Evolutionary conservation across 2,888 invertebrate species (phyloP), one percentile per base, ranked within the genome.

Genomic region (Icerya purchasi): DNA sequence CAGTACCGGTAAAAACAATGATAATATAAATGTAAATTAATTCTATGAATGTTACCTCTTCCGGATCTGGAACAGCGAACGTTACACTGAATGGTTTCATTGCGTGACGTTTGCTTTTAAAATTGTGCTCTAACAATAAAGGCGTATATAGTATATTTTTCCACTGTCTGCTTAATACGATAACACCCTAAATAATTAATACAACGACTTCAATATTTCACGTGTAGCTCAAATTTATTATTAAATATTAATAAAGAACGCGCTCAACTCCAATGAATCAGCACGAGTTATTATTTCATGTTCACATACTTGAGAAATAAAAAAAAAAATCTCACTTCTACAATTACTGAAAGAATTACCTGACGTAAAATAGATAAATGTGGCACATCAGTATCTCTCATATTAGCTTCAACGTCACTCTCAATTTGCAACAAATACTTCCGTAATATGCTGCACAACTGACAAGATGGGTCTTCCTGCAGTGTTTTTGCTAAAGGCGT

Each of bases 141-240:
- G 96, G 94, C 65, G 93, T 93, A 71, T 94, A 93, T 21, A 96
- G 74, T 2, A 90, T 86, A 71, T 91, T 93, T 74, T 94, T 94
- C 96, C 94, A 96, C 70, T 96, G 94, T 1, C 94, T 80, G 68
- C 91, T 91, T 59, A 96, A 75, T 23, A 94, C 94, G 69, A 96
- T 87, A n/a, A 96, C 86, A 24, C 94, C 94, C 84, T 87, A 69
- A 58, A 8, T 36, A 36, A 36, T n/a, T n/a, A n/a, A n/a, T n/a
- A n/a, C 70, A 67, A 66, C 57, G n/a, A n/a, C n/a, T n/a, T n/a
- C n/a, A n/a, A n/a, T n/a, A 61, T 63, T n/a, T n/a, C n/a, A n/a
- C n/a, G n/a, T n/a, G n/a, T n/a, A n/a, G n/a, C n/a, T n/a, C n/a
- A n/a, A n/a, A n/a, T n/a, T n/a, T n/a, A n/a, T n/a, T n/a, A n/a